Conservation (phyloP, 1,140 invertebrate genomes). For the Mercenaria mercenaria region DNA sequence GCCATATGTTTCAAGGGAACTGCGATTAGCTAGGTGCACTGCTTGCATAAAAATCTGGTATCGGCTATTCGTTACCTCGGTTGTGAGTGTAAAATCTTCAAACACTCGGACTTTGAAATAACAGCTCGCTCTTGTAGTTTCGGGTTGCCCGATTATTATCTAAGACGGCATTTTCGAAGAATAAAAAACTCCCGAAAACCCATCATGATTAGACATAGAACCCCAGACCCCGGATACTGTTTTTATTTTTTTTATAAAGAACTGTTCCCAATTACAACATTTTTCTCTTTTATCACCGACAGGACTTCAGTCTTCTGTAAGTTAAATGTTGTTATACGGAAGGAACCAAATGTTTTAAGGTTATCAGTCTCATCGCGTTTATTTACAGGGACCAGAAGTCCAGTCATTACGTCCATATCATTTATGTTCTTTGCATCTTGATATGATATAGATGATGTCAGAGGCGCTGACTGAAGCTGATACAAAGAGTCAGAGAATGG, state of each 20-base stretch:
- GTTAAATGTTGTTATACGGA: background rate
- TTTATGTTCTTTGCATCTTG: background rate
- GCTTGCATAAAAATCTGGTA: background rate
- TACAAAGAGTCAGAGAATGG: background rate
- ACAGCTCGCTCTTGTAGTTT: background rate
- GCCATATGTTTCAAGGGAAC: background rate
- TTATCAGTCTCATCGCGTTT: background rate
- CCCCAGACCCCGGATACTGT: background rate
- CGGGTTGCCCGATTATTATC: background rate
- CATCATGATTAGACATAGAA: background rate
- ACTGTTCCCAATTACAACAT: background rate
- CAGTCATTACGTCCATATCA: background rate
- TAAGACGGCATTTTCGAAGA: background rate
- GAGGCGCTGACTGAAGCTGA: background rate
- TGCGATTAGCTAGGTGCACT: background rate
- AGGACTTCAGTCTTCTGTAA: background rate
- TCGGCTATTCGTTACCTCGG: background rate
- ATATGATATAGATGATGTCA: background rate
- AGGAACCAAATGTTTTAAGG: background rate
- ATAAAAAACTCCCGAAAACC: background rate
- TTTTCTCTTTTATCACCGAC: background rate
- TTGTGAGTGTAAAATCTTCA: background rate
- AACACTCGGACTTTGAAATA: background rate
- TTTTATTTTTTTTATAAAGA: background rate
- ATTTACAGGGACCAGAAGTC: background rate